These are phyloP conservation scores for Uromys caudimaculatus DNA, from an alignment of 2,797 vertebrate genomes.

Conservation along the genomic window DNA sequence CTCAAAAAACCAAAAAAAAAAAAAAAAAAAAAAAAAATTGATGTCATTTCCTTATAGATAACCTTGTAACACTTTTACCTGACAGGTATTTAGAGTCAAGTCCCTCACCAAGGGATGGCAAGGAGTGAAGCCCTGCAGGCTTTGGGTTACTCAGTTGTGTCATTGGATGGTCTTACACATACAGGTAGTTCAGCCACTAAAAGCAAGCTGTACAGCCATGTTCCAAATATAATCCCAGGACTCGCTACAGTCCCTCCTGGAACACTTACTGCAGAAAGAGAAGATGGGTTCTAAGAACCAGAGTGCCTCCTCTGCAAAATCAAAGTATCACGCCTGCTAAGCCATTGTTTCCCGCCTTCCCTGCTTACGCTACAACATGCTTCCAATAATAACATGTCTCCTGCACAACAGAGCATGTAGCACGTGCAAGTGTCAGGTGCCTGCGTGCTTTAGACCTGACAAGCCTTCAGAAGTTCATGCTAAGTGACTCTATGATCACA, in stretches of 20 bases:
- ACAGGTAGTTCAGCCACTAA: not conserved
- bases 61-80: not conserved
- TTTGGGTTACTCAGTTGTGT: not conserved
- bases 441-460: not conserved
- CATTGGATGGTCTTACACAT: not conserved
- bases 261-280: not conserved
- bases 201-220: not conserved
- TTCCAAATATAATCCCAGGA: slow-evolving; percentile 34
- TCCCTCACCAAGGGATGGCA: slow-evolving; percentile 3
- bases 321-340: not conserved
- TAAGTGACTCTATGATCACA: not conserved
- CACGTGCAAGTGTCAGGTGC: not conserved
- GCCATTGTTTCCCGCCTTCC: not conserved
- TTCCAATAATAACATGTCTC: not conserved
- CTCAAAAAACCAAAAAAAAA: too few relatives aligned
- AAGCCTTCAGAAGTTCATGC: not conserved
- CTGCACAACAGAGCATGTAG: not conserved
- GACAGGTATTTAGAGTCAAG: slow-evolving; percentile 38
- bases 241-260: not conserved
- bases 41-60: not conserved
- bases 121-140: not conserved
- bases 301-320: not conserved
- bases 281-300: not conserved
- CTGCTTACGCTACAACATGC: not conserved
- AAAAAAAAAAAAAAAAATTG: slow-evolving; percentile 40